These are phyloP conservation scores for Caloenas nicobarica DNA, from an alignment of 2,113 vertebrate genomes.

Conservation along the genomic window DNA sequence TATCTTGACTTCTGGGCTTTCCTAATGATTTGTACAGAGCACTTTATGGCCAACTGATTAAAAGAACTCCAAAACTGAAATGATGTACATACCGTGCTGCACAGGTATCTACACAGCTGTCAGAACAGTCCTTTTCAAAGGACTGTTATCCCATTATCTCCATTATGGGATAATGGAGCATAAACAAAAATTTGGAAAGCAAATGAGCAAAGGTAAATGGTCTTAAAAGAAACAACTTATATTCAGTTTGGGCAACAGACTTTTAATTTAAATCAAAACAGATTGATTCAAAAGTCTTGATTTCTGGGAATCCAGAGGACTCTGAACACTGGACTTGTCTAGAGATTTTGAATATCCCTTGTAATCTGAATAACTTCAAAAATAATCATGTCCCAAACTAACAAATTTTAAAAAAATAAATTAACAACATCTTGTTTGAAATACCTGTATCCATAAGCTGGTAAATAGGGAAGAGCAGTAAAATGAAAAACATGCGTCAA, in stretches of 20 bases:
- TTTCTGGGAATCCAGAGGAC: neutral
- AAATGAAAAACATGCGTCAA: neutral
- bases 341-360: neutral
- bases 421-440: neutral
- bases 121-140: neutral
- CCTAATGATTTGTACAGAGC: neutral
- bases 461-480: neutral
- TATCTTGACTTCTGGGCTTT: neutral
- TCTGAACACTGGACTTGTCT: neutral
- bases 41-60: neutral
- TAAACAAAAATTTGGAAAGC: neutral
- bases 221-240: neutral
- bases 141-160: neutral
- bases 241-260: neutral
- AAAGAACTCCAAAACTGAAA: neutral
- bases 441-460: neutral
- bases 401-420: neutral
- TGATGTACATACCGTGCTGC: neutral
- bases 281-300: neutral
- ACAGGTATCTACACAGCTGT: neutral
- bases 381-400: neutral
- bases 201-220: neutral
- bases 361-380: neutral
- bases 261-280: neutral
- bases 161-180: neutral